Percentiles rank a stretch among this genome's conserved stretches.
These are phyloP conservation scores for Chunga burmeisteri DNA, from an alignment of 2,113 vertebrate genomes.

Conservation along the genomic window DNA sequence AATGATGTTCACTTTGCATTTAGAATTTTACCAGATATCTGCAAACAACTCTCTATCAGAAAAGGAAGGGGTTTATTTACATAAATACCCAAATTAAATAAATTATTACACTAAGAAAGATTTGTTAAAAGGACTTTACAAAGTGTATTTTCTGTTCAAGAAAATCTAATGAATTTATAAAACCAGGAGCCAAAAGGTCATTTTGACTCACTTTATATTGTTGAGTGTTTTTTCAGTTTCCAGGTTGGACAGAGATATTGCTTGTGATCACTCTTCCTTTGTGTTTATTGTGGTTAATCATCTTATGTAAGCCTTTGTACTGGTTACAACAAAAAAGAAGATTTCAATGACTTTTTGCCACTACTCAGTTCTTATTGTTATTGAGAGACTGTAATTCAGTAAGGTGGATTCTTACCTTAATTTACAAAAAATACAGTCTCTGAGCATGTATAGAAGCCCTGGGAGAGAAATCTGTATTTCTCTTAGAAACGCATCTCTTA, in stretches of 20 bases:
- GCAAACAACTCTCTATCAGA: background rate
- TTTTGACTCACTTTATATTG: background rate
- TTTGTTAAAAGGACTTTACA: background rate
- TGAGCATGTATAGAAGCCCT: background rate
- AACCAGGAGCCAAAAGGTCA: background rate
- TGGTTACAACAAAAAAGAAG: background rate
- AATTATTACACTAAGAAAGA: background rate
- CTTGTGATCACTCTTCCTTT: background rate
- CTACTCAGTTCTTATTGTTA: background rate
- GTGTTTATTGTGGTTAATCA: background rate
- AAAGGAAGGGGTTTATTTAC: background rate
- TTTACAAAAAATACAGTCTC: background rate
- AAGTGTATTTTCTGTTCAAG: background rate
- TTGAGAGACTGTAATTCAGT: background rate
- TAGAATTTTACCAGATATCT: background rate
- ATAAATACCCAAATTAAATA: background rate
- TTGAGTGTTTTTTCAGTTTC: background rate
- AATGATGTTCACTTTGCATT: background rate
- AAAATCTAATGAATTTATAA: background rate
- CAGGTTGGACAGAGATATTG: background rate
- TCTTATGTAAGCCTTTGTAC: background rate
- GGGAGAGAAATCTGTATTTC: background rate
- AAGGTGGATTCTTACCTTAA: background rate
- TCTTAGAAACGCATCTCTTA: background rate
- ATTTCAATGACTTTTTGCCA: background rate